A percentile compares a stretch with the other conserved stretches of the same genome.
Evolutionary conservation across 2,113 vertebrate species (phyloP).

Genomic region (Progne subis): DNA sequence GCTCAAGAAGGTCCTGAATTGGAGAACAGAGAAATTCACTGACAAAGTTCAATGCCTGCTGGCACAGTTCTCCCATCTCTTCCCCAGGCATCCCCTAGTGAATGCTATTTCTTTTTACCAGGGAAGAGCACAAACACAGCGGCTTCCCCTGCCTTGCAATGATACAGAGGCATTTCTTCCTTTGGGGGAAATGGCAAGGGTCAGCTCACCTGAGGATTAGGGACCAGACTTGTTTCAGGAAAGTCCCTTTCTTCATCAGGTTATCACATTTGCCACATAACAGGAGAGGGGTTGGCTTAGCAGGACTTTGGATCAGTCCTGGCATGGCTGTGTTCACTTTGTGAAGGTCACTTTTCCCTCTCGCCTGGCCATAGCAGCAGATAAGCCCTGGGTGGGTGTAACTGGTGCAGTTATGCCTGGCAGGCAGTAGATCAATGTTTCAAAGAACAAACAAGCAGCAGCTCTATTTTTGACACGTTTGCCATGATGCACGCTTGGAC

Average conservation of each 20-base stretch:
- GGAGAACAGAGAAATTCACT: not conserved
- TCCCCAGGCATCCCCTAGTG: not conserved
- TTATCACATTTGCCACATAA: not conserved
- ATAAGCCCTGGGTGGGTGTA: not conserved
- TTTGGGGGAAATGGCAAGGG: not conserved
- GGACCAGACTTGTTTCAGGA: not conserved
- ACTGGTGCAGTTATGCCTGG: not conserved
- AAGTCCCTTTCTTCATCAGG: not conserved
- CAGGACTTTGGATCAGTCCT: not conserved
- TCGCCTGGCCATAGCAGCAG: rapidly evolving
- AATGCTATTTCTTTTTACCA: not conserved
- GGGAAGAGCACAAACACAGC: not conserved
- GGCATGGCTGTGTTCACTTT: not conserved
- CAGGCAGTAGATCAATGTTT: not conserved
- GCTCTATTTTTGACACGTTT: not conserved
- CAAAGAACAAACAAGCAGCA: not conserved
- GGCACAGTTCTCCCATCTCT: not conserved
- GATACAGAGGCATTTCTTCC: not conserved
- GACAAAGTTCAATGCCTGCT: not conserved
- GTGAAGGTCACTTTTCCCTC: not conserved
- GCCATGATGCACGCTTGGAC: not conserved
- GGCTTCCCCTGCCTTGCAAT: rapidly evolving
- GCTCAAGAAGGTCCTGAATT: not conserved
- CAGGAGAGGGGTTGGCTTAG: not conserved
- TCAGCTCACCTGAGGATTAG: not conserved